phyloP scores from a whole-genome alignment of 2,888 invertebrate species.

The Podotricha telesiphe region DNA sequence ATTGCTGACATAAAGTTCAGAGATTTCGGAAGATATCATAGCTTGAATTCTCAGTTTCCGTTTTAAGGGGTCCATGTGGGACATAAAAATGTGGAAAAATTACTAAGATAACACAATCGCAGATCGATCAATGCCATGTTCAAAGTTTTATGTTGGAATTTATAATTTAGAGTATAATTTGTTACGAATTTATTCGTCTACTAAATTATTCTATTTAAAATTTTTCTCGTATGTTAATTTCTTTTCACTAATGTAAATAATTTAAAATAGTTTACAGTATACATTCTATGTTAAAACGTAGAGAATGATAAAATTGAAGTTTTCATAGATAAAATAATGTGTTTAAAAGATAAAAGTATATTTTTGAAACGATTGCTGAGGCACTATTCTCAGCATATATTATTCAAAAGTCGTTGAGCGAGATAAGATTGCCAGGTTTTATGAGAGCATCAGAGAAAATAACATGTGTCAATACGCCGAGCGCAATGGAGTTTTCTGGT shows the following conservation, averaged over 20 bases:
- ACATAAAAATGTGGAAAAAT: conserved; percentile 75
- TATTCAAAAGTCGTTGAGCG: conserved; percentile 60
- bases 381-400: conserved; percentile 54
- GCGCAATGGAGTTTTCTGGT: conserved; percentile 58
- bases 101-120: conserved; percentile 63
- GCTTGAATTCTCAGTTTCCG: conserved; percentile 75
- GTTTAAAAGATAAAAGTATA: conserved; percentile 37
- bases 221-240: conserved; percentile 20
- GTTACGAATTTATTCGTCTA: conserved; percentile 12
- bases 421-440: conserved; percentile 70
- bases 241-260: conserved; percentile 6
- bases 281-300: conserved; percentile 12
- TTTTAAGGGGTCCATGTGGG: conserved; percentile 59
- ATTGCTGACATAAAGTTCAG: conserved; percentile 78
- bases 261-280: conserved; percentile 9
- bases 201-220: conserved; percentile 5
- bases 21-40: conserved; percentile 76
- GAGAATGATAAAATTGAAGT: conserved; percentile 18
- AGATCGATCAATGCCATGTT: conserved; percentile 74
- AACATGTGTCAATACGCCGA: conserved; percentile 70
- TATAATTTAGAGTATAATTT: conserved; percentile 34
- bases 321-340: conserved; percentile 23
- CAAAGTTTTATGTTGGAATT: conserved; percentile 46
- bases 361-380: conserved; percentile 41
- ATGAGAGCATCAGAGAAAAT: conserved; percentile 67